Conservation (phyloP, 2,888 invertebrate genomes). For the Clitarchus hookeri region DNA sequence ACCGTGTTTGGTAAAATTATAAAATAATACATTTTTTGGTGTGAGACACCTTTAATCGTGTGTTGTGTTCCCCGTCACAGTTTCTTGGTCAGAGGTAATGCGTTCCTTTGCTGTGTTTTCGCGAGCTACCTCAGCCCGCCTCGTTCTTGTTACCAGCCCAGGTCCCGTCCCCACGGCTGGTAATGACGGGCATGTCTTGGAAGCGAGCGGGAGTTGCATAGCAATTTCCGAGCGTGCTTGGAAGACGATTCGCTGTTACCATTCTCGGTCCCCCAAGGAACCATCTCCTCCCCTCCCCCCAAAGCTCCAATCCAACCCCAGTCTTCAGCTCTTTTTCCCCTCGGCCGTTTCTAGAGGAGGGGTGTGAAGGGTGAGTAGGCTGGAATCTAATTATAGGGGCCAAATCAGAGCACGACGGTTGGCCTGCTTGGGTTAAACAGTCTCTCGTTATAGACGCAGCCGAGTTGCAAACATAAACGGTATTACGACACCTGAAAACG, state of each 20-base stretch:
- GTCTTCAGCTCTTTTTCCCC: neutral
- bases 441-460: too few species aligned
- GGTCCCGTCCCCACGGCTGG: neutral
- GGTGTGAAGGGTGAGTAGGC: neutral
- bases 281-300: neutral
- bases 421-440: too few species aligned
- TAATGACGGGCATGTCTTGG: neutral
- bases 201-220: neutral
- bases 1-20: too few species aligned
- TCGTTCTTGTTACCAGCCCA: neutral
- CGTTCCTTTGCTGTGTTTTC: too few species aligned
- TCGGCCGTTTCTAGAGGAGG: neutral
- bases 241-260: neutral
- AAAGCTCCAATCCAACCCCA: neutral
- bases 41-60: too few species aligned
- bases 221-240: neutral
- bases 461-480: too few species aligned
- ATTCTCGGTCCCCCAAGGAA: neutral
- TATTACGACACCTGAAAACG: too few species aligned
- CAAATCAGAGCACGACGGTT: neutral
- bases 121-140: neutral
- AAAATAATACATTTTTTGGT: too few species aligned
- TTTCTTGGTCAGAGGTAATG: too few species aligned
- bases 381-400: neutral
- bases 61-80: too few species aligned